phyloP scores from a whole-genome alignment of 1,140 invertebrate genomes.

The Apis dorsata region DNA sequence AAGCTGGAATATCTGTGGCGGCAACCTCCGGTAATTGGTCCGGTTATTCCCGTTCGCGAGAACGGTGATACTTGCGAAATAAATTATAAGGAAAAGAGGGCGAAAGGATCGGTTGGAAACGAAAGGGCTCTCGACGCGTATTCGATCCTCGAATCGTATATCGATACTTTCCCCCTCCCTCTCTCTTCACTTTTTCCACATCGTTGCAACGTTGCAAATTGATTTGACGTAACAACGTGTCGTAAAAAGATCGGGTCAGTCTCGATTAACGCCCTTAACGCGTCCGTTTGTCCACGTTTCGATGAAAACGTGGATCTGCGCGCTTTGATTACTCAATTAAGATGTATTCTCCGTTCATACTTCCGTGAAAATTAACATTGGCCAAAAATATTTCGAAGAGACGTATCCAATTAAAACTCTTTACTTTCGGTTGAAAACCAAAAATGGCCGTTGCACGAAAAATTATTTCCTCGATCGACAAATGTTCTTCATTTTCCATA shows the following conservation, averaged over 20 bases:
- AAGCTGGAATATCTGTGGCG: conserved; percentile 32
- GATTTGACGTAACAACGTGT: conserved; percentile 42
- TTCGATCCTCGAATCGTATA: conserved; percentile 9
- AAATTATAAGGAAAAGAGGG: conserved; percentile 44
- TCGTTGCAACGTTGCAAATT: conserved; percentile 54
- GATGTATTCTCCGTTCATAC: no score
- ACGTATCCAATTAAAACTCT: no score
- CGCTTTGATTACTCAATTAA: neutral
- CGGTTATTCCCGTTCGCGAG: neutral
- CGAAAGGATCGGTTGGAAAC: conserved; percentile 38
- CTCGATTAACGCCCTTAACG: conserved; percentile 40
- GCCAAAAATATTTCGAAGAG: no score
- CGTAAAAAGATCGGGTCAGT: conserved; percentile 43
- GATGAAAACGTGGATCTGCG: conserved; percentile 34
- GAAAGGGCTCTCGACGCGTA: neutral
- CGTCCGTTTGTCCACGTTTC: conserved; percentile 47
- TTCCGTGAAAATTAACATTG: no score
- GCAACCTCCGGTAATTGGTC: conserved; percentile 23
- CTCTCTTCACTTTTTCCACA: neutral
- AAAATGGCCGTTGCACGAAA: no score
- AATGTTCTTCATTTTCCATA: no score
- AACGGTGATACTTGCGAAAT: conserved; percentile 25
- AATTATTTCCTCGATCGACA: no score
- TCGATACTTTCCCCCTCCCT: conserved; percentile 33
- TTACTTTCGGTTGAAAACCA: no score